A percentile compares a stretch with the other conserved stretches of the same genome.
Evolutionary conservation across 2,113 vertebrate genomes (phyloP).

Genomic region (Synchiropus splendidus): DNA sequence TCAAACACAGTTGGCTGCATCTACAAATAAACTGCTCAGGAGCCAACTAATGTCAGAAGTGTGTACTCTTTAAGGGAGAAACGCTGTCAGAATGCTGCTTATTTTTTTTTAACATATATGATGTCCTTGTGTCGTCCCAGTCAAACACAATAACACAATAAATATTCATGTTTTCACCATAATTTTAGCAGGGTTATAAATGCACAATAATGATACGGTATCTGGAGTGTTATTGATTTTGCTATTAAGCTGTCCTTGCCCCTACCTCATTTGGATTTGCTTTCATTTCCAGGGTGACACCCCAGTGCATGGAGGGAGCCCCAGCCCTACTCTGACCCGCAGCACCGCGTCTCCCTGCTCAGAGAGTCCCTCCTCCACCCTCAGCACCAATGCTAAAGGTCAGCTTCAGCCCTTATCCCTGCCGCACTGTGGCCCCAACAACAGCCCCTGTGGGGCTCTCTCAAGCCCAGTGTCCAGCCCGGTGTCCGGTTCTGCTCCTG

Average conservation of each 20-base stretch:
- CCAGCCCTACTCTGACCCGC: conserved; percentile 92
- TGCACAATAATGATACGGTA: no score
- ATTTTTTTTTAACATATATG: no score
- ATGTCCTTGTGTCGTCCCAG: no score
- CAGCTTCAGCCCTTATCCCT: conserved; percentile 31
- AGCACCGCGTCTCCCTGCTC: conserved; percentile 68
- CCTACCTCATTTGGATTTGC: background rate
- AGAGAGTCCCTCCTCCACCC: conserved; percentile 63
- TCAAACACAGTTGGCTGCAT: conserved; percentile 6
- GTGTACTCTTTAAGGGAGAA: conserved; percentile 16
- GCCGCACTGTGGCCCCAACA: conserved; percentile 31
- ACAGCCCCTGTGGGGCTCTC: conserved; percentile 82
- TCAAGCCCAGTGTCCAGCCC: conserved; percentile 78
- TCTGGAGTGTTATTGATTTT: no score
- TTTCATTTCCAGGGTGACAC: conserved; percentile 64
- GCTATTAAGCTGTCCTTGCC: background rate
- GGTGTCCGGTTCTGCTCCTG: conserved; percentile 75
- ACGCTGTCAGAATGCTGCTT: conserved; percentile 2
- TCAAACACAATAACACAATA: no score
- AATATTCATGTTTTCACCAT: no score
- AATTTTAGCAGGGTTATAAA: no score
- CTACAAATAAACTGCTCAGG: no score
- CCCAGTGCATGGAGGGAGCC: conserved; percentile 79
- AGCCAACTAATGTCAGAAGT: conserved; percentile 3
- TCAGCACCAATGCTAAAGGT: conserved; percentile 37